phyloP scores from a whole-genome alignment of 2,797 vertebrate species.

The Ctenochaetus hawaiiensis region DNA sequence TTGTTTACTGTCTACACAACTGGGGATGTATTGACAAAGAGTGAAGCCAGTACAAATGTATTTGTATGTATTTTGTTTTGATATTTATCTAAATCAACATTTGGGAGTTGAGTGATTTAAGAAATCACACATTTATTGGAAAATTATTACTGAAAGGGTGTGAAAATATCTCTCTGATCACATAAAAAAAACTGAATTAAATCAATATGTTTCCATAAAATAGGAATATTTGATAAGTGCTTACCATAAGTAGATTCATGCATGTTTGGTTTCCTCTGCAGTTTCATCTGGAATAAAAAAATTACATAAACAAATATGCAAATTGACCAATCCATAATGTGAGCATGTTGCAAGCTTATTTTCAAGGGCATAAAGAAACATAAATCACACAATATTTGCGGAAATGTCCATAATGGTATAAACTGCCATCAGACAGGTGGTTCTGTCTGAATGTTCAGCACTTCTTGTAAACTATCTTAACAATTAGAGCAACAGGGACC shows the following conservation, averaged over 20 bases:
- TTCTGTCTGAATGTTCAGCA: not conserved
- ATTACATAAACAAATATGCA: not conserved
- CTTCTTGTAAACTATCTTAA: too few relatives aligned
- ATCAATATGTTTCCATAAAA: not conserved
- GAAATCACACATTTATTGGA: not conserved
- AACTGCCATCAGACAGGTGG: not conserved
- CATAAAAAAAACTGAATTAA: not conserved
- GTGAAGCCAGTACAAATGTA: not conserved
- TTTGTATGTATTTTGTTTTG: too few relatives aligned
- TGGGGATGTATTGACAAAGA: not conserved
- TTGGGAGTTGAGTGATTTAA: not conserved
- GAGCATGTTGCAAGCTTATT: not conserved
- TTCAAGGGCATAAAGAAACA: not conserved
- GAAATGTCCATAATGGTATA: not conserved
- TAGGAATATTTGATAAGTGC: not conserved
- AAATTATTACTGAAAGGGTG: not conserved
- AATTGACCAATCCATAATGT: not conserved
- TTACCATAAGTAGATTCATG: slow-evolving; percentile 46
- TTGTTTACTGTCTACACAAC: too few relatives aligned
- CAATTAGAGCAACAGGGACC: slow-evolving; percentile 53
- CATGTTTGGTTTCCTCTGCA: slow-evolving; percentile 23
- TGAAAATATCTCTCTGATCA: not conserved
- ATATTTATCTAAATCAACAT: not conserved
- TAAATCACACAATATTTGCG: not conserved
- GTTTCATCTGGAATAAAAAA: slow-evolving; percentile 46